Evolutionary conservation across 1,140 invertebrate genomes (phyloP).

Genomic region (Leptestheria dahalacensis): DNA sequence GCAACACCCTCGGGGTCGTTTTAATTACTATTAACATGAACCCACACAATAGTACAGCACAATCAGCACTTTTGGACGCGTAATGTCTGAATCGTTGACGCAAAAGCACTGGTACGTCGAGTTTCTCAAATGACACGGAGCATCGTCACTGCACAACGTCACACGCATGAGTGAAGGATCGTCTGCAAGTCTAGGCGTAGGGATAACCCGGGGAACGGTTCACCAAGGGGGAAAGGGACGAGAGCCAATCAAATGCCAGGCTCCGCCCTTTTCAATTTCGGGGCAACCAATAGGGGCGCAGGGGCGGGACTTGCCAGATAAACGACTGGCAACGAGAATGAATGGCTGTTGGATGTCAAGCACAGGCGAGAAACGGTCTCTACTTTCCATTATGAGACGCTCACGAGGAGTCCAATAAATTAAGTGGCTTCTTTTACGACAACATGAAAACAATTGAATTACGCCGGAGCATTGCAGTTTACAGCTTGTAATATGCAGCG

Average conservation of each 20-base stretch:
- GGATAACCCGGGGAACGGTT: background rate
- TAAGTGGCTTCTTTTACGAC: background rate
- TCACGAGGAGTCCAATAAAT: background rate
- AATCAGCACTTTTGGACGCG: background rate
- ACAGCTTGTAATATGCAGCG: background rate
- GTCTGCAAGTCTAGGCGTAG: background rate
- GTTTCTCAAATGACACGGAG: background rate
- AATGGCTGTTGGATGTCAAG: background rate
- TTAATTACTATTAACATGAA: background rate
- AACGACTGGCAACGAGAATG: background rate
- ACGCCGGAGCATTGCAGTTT: background rate
- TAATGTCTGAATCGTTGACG: background rate
- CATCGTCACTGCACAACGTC: background rate
- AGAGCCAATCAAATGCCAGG: background rate
- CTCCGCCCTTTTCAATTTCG: constrained; percentile 11
- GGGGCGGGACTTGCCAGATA: background rate
- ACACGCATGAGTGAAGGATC: constrained; percentile 9
- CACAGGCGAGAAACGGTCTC: background rate
- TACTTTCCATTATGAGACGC: background rate
- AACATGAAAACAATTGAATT: background rate
- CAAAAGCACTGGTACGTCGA: background rate
- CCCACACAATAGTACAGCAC: background rate
- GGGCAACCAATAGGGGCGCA: constrained; percentile 1
- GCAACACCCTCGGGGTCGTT: background rate
- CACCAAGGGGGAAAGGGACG: background rate